Evolutionary conservation across 2,888 invertebrate species (phyloP).

Genomic region (Oxyscelio sp.): DNA sequence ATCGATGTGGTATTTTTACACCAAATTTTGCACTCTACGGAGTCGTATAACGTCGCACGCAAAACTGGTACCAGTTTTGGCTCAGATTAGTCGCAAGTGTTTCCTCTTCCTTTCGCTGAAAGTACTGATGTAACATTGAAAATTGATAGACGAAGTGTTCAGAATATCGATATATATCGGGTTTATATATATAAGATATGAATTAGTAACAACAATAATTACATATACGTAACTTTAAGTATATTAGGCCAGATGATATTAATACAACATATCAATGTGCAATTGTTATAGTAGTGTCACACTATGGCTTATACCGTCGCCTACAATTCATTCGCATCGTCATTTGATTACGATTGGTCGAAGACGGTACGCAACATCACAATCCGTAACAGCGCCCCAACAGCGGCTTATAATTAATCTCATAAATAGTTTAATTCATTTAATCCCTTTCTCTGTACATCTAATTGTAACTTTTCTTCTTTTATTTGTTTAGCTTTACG

Average conservation of each 20-base stretch:
- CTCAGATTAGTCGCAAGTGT: conserved; percentile 52
- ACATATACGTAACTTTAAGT: conserved; percentile 87
- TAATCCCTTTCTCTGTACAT: conserved; percentile 34
- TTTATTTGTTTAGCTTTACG: background rate
- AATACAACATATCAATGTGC: conserved; percentile 79
- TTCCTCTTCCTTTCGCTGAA: conserved; percentile 63
- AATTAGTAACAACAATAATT: conserved; percentile 86
- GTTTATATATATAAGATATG: conserved; percentile 81
- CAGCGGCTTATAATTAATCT: conserved; percentile 1
- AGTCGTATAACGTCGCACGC: conserved; percentile 13
- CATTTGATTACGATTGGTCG: conserved; percentile 44
- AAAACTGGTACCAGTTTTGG: conserved; percentile 30
- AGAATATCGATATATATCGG: conserved; percentile 78
- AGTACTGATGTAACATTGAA: conserved; percentile 81
- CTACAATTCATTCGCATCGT: conserved; percentile 28
- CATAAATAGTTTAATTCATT: conserved; percentile 16
- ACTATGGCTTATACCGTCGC: conserved; percentile 56
- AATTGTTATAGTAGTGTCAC: conserved; percentile 64
- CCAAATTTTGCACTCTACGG: background rate
- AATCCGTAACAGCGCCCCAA: conserved; percentile 31
- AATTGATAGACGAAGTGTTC: conserved; percentile 85
- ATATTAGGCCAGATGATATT: conserved; percentile 88
- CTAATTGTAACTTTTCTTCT: conserved; percentile 22
- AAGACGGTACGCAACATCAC: conserved; percentile 40
- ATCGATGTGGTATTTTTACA: conserved; percentile 24